Percentiles rank a stretch among this genome's conserved stretches.
These are phyloP conservation scores for Poeciliopsis presidionis DNA, from an alignment of 2,797 vertebrate genomes.

Conservation along the genomic window DNA sequence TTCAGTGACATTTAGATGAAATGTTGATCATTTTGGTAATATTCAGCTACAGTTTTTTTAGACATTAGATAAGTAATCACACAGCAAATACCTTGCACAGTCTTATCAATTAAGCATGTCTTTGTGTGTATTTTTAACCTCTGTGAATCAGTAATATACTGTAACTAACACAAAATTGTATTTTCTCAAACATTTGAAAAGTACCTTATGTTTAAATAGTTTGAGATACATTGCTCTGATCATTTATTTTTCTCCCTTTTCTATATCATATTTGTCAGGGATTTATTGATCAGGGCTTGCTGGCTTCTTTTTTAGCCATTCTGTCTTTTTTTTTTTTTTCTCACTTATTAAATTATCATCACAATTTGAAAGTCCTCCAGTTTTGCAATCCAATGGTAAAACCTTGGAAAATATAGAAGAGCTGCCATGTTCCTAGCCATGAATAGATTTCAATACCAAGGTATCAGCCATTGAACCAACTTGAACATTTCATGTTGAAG, in stretches of 20 bases:
- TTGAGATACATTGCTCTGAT: not conserved
- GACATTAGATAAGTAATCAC: not conserved
- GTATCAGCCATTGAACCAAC: not conserved
- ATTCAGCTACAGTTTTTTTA: not conserved
- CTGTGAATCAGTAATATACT: not conserved
- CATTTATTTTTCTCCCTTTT: not conserved
- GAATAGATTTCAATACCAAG: constrained; percentile 21
- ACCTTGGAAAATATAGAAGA: not conserved
- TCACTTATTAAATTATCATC: not conserved
- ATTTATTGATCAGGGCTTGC: not conserved
- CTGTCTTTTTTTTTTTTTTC: not conserved
- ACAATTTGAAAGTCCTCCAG: not conserved
- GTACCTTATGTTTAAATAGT: not conserved
- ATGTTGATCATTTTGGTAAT: not conserved
- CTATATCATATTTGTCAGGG: not conserved
- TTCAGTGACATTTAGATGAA: not conserved
- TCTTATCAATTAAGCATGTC: not conserved
- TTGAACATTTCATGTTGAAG: not conserved
- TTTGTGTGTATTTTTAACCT: not conserved
- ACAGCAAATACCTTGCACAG: not conserved
- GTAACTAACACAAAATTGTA: not conserved
- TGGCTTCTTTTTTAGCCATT: not conserved
- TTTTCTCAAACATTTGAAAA: not conserved
- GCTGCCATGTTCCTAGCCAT: not conserved
- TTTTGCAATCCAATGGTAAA: not conserved